Base-by-base conservation (phyloP, 2,797 vertebrate species). In the Ctenopoma kingsleyae region DNA sequence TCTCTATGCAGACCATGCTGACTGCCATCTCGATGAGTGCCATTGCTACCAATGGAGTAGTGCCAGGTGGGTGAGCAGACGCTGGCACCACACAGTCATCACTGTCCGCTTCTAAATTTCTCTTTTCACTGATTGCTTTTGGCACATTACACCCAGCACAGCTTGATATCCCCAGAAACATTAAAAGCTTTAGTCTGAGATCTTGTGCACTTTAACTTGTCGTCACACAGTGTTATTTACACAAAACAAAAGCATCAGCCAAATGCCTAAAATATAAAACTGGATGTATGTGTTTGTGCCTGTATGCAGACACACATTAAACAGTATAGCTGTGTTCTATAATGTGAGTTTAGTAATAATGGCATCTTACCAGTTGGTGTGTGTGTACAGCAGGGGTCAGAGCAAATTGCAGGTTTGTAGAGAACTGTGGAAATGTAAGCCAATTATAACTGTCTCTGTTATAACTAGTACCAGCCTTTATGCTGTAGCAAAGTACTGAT, bases 1-100 rank as follows among this genome's bases (percentile, higher is more conserved):
- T 66, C 54, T 67, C 69, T 74, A n/a, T 67, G 57, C 23, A 99
- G 98, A 99, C 98, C 16, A 99, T 99, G 98, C 95, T 99, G 93
- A 99, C 98, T 16, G 98, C 98, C 91, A 99, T 99, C 90, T 99
- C 98, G n/a, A 99, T 99, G 98, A 99, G 98, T 9, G 98, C 98
- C 6, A 98, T 99, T 4, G 98, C 98, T 44, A 99, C 98, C 86
- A 99, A 99, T 67, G 98, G 98, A 70, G 98, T 99, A n/a, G 98
- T 99, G 84, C 98, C 98, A 95, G 98, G 98, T 99, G 95, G 67
- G 95, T 92, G 88, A 92, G 84, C 91, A 89, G 89, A 90, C 86
- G 75, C 86, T 71, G 83, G 81, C 85, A 70, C 77, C 83, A 74
- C 73, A 70, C 83, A 85, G 79, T 74, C 82, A 70, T 81, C 85